Evolutionary conservation across 2,797 vertebrate species (phyloP), one percentile per base, ranked within the genome.

Genomic region (Pelodytes ibericus): DNA sequence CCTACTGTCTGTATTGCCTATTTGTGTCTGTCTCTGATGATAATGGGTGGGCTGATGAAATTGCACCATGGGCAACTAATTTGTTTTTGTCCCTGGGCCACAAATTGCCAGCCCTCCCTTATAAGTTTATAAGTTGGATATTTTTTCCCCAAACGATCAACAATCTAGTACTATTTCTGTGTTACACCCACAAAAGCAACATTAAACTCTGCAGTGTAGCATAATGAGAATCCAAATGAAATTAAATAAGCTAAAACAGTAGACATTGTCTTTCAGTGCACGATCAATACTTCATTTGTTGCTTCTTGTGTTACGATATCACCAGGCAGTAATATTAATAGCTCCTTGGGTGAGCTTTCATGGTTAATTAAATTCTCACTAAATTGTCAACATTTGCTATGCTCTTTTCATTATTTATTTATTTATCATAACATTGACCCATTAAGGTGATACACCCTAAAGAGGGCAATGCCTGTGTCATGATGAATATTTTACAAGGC

Each of bases 401-500:
- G 3, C 0, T 0, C 36, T 51, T 74, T 60, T 64, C 53, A 74
- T 81, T 75, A 80, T 60, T 83, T 81, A 80, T 83, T 81, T 85
- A 80, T 74, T 77, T 82, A 82, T 66, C 41, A 74, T 47, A 79
- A 77, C 30, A 68, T 27, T 47, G 72, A 80, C 77, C 81, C 72
- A 58, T 63, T 53, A 0, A 31, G 80, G 71, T 68, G 72, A 80
- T 3, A 2, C 1, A 1, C 30, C 64, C 25, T 47, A 1, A 64
- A 51, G 16, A 29, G 56, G 62, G 44, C 53, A 79, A 66, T 3
- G 69, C n/a, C 47, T 0, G 30, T 0, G 0, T 8, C 4, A 64
- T 72, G 24, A 74, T 82, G 2, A 86, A 82, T 85, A 86, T 81
- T 85, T 85, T 49, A 87, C 53, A 31, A 65, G n/a, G 29, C 31